Conservation (phyloP, 2,113 vertebrate species). For the Anolis carolinensis region DNA sequence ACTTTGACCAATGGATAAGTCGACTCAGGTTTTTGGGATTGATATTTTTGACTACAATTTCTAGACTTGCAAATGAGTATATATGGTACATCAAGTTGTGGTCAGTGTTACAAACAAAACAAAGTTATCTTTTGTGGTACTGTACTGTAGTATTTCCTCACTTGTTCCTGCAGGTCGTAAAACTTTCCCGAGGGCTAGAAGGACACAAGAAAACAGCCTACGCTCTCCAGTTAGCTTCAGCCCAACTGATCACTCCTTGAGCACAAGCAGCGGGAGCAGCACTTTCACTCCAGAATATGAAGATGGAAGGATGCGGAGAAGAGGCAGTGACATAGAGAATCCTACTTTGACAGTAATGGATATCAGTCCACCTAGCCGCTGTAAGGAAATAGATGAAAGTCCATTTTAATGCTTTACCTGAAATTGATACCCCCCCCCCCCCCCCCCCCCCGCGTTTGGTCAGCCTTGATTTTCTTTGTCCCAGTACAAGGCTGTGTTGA, state of each 20-base stretch:
- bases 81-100: no score
- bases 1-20: no score
- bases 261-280: constrained; percentile 97
- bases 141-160: not conserved
- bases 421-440: no score
- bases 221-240: constrained; percentile 95
- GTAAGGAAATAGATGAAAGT: constrained; percentile 76
- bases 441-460: not conserved
- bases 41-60: no score
- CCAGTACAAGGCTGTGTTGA: not conserved
- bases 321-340: constrained; percentile 95
- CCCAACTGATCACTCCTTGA: constrained; percentile 92
- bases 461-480: not conserved
- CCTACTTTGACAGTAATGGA: constrained; percentile 95
- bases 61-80: no score
- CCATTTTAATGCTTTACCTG: not conserved
- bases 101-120: no score
- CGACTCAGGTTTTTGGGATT: no score
- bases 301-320: constrained; percentile 84
- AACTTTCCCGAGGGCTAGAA: constrained; percentile 94
- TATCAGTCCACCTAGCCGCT: constrained; percentile 97
- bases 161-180: constrained; percentile 85
- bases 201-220: constrained; percentile 92
- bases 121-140: not conserved
- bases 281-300: constrained; percentile 92